A percentile compares a stretch with the other conserved stretches of the same genome.
These are phyloP conservation scores for Acronicta leporina DNA, from an alignment of 2,888 invertebrate genomes.

Conservation along the genomic window DNA sequence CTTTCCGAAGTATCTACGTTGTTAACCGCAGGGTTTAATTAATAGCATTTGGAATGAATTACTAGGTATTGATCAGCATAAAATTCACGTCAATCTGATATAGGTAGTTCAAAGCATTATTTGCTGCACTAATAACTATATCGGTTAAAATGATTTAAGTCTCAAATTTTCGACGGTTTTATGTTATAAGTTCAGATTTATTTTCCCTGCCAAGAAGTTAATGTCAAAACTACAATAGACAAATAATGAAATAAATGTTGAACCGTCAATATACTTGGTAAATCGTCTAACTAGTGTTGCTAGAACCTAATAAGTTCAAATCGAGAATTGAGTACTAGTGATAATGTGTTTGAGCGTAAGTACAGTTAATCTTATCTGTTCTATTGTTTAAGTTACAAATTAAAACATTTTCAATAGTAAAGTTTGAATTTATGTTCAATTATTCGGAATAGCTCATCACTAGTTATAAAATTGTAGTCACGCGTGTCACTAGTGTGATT, in stretches of 20 bases:
- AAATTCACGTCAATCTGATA: conserved; percentile 14
- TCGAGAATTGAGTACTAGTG: too few species aligned
- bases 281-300: too few species aligned
- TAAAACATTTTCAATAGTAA: too few species aligned
- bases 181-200: conserved; percentile 17
- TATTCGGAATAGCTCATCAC: too few species aligned
- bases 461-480: too few species aligned
- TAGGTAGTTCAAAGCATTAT: background rate
- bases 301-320: too few species aligned
- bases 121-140: conserved; percentile 4
- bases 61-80: conserved; percentile 11
- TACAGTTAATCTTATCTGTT: too few species aligned
- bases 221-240: background rate
- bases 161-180: conserved; percentile 17
- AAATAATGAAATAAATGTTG: background rate
- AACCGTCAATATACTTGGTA: too few species aligned
- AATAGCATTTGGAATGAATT: conserved; percentile 25
- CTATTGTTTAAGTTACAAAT: too few species aligned
- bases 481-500: too few species aligned
- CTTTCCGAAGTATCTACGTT: conserved; percentile 16
- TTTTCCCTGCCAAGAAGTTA: background rate
- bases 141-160: conserved; percentile 20
- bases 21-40: conserved; percentile 24
- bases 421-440: too few species aligned
- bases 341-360: too few species aligned